phyloP scores from a whole-genome alignment of 2,888 invertebrate genomes.

The Drosophila multiciliata region DNA sequence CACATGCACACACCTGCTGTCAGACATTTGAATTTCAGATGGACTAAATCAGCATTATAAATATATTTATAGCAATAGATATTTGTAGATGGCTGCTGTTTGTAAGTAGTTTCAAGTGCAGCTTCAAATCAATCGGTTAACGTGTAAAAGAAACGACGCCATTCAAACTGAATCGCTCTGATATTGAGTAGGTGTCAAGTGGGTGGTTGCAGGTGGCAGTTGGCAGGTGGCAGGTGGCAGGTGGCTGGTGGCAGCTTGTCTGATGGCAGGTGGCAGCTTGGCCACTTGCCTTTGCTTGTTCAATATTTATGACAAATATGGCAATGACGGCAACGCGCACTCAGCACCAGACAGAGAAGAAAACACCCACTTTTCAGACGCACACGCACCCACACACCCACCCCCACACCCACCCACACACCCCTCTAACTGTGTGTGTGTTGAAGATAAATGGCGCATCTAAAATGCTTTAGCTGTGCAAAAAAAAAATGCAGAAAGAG shows the following conservation, averaged over 20 bases:
- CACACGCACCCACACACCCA: background rate
- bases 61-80: background rate
- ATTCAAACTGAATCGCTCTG: conserved; percentile 21
- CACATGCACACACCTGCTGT: conserved; percentile 50
- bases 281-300: conserved; percentile 45
- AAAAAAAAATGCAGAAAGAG: conserved; percentile 24
- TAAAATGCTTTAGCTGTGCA: conserved; percentile 55
- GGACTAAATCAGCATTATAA: conserved; percentile 27
- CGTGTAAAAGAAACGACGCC: conserved; percentile 8
- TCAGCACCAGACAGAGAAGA: background rate
- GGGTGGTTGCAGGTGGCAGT: background rate
- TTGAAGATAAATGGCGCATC: conserved; percentile 73
- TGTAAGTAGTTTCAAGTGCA: conserved; percentile 60
- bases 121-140: conserved; percentile 73
- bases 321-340: conserved; percentile 37
- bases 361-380: background rate
- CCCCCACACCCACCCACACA: no score
- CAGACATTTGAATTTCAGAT: conserved; percentile 63
- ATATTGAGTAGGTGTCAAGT: conserved; percentile 26
- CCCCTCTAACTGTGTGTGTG: conserved; percentile 10
- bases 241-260: background rate
- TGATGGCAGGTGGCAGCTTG: conserved; percentile 2
- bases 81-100: conserved; percentile 19
- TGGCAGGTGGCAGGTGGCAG: background rate
- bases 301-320: conserved; percentile 77